Evolutionary conservation across 2,113 vertebrate species (phyloP).

Genomic region (Lophura nycthemera): DNA sequence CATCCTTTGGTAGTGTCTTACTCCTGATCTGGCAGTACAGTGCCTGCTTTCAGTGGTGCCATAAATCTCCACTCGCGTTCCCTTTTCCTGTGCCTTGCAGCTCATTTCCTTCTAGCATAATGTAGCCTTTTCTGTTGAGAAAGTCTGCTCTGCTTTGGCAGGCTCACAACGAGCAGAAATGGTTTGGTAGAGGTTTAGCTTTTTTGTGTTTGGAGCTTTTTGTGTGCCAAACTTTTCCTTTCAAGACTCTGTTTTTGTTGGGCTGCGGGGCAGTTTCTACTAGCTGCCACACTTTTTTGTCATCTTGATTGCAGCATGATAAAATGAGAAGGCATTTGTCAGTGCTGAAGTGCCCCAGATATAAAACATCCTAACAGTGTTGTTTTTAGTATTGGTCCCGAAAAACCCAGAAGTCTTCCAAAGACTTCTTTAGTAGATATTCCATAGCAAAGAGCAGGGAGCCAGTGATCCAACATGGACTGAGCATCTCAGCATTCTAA

Average conservation of each 20-base stretch:
- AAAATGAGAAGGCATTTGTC: conserved; percentile 53
- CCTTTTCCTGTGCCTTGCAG: conserved; percentile 71
- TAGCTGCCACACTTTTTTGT: conserved; percentile 61
- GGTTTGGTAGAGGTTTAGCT: conserved; percentile 65
- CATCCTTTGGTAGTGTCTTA: conserved; percentile 39
- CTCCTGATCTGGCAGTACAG: conserved; percentile 62
- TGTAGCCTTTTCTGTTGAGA: conserved; percentile 70
- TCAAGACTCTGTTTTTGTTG: conserved; percentile 48
- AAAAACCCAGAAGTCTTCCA: conserved; percentile 1
- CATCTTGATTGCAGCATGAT: conserved; percentile 49
- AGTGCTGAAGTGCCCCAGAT: conserved; percentile 33
- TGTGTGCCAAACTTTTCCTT: conserved; percentile 59
- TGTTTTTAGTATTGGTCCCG: conserved; percentile 28
- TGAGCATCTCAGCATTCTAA: conserved; percentile 19
- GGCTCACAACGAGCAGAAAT: conserved; percentile 62
- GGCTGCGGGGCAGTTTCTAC: conserved; percentile 5
- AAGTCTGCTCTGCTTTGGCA: conserved; percentile 70
- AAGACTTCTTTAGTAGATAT: conserved; percentile 39
- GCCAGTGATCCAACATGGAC: neutral
- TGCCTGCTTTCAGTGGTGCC: conserved; percentile 55
- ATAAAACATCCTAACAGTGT: neutral
- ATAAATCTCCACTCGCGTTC: conserved; percentile 72
- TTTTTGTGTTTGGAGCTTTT: conserved; percentile 66
- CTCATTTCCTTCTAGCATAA: conserved; percentile 73
- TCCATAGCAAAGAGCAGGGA: neutral